Percentiles rank a stretch among this genome's conserved stretches.
phyloP scores from a whole-genome alignment of 1,140 invertebrate genomes.

The honey bee (Apis mellifera) region Amel_HAv3.1 CM009943.2:6596001-6596500 shows the following conservation, averaged over 20 bases:
- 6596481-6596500: too few species aligned
- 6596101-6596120: conserved; percentile 55
- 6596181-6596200: conserved; percentile 73
- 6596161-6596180: conserved; percentile 68
- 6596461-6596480: too few species aligned
- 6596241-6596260: conserved; percentile 74
- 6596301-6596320: conserved; percentile 67
- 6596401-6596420: neutral
- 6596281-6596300: conserved; percentile 57
- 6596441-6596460: too few species aligned
- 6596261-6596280: conserved; percentile 69
- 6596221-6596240: conserved; percentile 64
- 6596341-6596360: conserved; percentile 73
- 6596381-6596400: neutral
- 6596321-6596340: conserved; percentile 61
- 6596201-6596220: conserved; percentile 75
- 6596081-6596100: conserved; percentile 56
- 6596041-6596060: conserved; percentile 16
- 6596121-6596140: conserved; percentile 54
- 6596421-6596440: neutral
- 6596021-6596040: neutral
- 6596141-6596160: conserved; percentile 64
- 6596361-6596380: conserved; percentile 41
- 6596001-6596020: neutral
- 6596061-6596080: conserved; percentile 10